These are phyloP conservation scores for Tenthredo mesomela DNA, from an alignment of 2,888 invertebrate genomes.

Conservation along the genomic window DNA sequence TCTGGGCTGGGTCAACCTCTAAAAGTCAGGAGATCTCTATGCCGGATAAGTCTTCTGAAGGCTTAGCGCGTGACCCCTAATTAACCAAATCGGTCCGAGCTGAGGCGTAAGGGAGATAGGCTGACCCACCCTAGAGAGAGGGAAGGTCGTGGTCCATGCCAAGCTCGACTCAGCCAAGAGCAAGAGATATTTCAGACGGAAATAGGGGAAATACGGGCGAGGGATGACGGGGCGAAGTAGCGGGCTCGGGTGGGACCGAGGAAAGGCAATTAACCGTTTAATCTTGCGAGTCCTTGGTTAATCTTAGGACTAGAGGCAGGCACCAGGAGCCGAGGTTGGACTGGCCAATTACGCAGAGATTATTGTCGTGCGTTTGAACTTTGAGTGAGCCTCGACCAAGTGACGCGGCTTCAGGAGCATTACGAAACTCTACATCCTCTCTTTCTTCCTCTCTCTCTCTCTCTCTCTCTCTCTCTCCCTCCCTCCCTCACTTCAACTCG, in stretches of 20 bases:
- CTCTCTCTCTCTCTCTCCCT: not conserved
- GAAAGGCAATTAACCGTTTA: constrained; percentile 69
- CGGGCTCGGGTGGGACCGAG: constrained; percentile 57
- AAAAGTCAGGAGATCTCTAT: constrained; percentile 39
- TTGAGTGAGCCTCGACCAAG: not conserved
- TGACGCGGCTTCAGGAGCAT: constrained; percentile 34
- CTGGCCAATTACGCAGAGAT: constrained; percentile 70
- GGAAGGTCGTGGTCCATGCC: constrained; percentile 40
- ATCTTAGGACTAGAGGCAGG: constrained; percentile 56
- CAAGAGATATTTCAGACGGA: constrained; percentile 27
- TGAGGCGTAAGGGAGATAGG: constrained; percentile 26
- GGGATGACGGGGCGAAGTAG: not conserved
- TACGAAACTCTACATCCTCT: constrained; percentile 4
- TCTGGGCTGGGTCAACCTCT: constrained; percentile 35
- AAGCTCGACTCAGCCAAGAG: not conserved
- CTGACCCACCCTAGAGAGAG: constrained; percentile 29
- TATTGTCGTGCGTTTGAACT: constrained; percentile 62
- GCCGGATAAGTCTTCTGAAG: constrained; percentile 35
- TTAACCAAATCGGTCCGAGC: constrained; percentile 53
- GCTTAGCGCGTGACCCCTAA: constrained; percentile 52
- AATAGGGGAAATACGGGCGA: constrained; percentile 38
- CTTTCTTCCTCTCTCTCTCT: not conserved
- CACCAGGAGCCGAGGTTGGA: constrained; percentile 41
- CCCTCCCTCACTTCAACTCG: not conserved
- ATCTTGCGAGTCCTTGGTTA: constrained; percentile 68